Evolutionary conservation across 2,888 invertebrate species (phyloP), one percentile per base, ranked within the genome.

Genomic region (Sepiola atlantica): DNA sequence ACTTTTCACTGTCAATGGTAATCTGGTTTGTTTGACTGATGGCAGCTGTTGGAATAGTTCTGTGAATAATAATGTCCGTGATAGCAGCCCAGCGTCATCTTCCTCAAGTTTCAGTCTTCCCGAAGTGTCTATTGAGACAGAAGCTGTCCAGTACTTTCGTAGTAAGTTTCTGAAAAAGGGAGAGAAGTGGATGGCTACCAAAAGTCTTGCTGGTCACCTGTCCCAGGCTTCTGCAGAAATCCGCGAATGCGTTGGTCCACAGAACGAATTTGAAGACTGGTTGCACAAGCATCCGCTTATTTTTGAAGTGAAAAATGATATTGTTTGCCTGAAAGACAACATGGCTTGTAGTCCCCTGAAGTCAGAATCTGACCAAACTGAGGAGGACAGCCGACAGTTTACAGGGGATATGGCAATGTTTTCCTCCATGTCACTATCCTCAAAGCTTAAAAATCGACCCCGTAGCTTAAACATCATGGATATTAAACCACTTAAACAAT

Each of bases 101-200:
- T 96, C 96, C 91, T 96, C 96, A 61, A 95, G 95, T 94, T 95
- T 94, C 57, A 95, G 96, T 95, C 95, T 95, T 94, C 95, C 96
- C 57, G 97, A 97, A 95, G 97, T 97, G 95, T 97, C 97, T 77
- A 96, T 96, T 54, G 99, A 99, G 96, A 98, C 98, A 97, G 99
- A 99, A 98, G 99, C 99, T 94, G 99, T 99, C 96, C 99, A 99
- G 97, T 99, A 99, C 98, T 99, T 99, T 98, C 98, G 99, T 94
- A 98, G 98, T 97, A 99, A 99, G 98, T 98, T 99, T 97, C 98
- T 97, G 95, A 99, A 99, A 97, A 99, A 99, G 97, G 99, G 99
- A 95, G 98, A 98, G 95, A 99, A 99, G 4, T 99, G 99, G 98
- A 99, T 99, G 95, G 99, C 99, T 12, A 99, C 99, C 96, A 99